Base-by-base conservation (phyloP, 1,140 invertebrate species). In the Carposina sasakii region DNA sequence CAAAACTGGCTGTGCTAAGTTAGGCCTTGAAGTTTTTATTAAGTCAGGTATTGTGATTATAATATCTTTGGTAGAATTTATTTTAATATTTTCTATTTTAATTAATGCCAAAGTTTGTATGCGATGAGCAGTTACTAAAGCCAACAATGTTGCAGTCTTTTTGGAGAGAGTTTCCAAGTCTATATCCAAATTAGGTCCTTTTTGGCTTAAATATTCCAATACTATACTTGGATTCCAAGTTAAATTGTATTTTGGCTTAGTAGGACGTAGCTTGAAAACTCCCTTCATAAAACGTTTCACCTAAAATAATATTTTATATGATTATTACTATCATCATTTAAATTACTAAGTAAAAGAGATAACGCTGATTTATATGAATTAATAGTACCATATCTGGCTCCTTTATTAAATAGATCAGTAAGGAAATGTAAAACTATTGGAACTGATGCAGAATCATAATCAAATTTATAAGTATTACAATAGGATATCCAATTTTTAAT, bases 151-250 rank as follows among this genome's bases (percentile, higher is more conserved):
- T 13, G 26, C 1, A 24, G 30, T 33, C 28, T 55, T 55, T 20
- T 50, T 55, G n/a, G 48, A 19, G 8, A 50, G 16, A 15, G 6
- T 34, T 55, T 55, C 53, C 20, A 55, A 30, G 26, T 39, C 30
- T 9, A 51, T 21, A 26, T 20, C n/a, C 4, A n/a, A 13, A 21
- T 49, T 30, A 10, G 48, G 48, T 20, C 30, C 31, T 20, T 28
- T 15, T 6, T 48, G 6, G n/a, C 33, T 21, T 21, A 55, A 26
- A 44, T 52, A 52, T 33, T 43, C 30, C 15, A 69, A 39, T 5
- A 69, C 60, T 2, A 56, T 30, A 21, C 30, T 39, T 16, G 56
- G 54, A 21, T 67, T 54, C 66, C 63, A 66, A n/a, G 58, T 64
- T 5, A 45, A 22, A 44, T 61, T 39, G 48, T 69, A 69, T 28